Conservation (phyloP, 2,888 invertebrate species). For the Ectemnius lituratus region DNA sequence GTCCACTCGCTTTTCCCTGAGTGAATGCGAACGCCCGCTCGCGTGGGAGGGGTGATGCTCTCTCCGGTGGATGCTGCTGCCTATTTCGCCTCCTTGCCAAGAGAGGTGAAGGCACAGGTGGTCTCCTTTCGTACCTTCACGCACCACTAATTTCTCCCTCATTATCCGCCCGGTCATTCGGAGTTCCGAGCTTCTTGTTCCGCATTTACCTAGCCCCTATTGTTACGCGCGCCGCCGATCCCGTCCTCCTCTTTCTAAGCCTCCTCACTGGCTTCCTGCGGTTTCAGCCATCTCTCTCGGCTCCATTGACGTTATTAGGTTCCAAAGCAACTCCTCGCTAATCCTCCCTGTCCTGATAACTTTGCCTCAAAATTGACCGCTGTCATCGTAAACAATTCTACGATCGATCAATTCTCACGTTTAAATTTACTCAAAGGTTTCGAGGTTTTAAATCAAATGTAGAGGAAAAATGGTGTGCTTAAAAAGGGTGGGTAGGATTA, state of each 20-base stretch:
- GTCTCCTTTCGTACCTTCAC: conserved; percentile 68
- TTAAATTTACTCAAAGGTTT: no score
- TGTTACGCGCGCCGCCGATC: conserved; percentile 35
- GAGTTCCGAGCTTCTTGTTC: conserved; percentile 52
- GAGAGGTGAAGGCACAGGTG: conserved; percentile 65
- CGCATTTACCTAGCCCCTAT: conserved; percentile 59
- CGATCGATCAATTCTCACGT: no score
- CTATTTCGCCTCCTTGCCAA: conserved; percentile 7
- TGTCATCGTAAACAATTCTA: no score
- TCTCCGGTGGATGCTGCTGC: conserved; percentile 28
- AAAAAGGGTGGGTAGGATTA: no score
- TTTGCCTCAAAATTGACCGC: no score
- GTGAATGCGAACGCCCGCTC: conserved; percentile 49
- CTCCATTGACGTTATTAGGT: no score
- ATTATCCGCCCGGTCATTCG: conserved; percentile 64
- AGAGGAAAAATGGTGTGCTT: no score
- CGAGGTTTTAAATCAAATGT: no score
- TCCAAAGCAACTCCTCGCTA: no score
- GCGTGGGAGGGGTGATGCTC: conserved; percentile 36
- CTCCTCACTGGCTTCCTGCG: not conserved
- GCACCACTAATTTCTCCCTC: conserved; percentile 73
- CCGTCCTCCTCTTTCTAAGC: not conserved
- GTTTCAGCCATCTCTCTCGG: no score
- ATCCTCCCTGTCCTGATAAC: no score
- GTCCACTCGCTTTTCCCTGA: conserved; percentile 49